Conservation (phyloP, 2,113 vertebrate genomes). For the Ramphastos sulfuratus region DNA sequence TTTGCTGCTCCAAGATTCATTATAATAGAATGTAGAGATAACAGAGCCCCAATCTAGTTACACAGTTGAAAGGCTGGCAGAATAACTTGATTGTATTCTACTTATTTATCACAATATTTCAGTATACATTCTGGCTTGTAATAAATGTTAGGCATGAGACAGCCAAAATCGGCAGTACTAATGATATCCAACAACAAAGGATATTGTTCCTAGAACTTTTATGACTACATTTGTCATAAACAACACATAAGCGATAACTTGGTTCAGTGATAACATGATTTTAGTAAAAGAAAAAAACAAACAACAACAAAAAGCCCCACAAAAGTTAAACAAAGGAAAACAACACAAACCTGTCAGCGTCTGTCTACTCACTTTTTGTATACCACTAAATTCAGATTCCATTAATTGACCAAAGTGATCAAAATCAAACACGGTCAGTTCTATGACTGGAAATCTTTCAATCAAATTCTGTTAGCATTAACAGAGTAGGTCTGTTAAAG, state of each 20-base stretch:
- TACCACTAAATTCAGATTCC: background rate
- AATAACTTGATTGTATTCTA: constrained; percentile 45
- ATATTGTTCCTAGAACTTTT: background rate
- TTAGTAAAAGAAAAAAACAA: background rate
- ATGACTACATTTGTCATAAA: background rate
- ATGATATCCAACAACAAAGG: constrained; percentile 4
- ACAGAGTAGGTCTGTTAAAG: background rate
- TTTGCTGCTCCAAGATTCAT: constrained; percentile 5
- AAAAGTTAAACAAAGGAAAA: too few species aligned
- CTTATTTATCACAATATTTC: constrained; percentile 24
- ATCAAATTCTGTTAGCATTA: background rate
- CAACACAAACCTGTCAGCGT: background rate
- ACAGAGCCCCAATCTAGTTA: constrained; percentile 17
- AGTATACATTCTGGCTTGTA: background rate
- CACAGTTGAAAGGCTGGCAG: background rate
- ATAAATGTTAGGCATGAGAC: background rate
- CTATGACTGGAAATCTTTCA: background rate
- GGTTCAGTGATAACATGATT: background rate
- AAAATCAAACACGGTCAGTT: background rate
- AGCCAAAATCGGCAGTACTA: background rate
- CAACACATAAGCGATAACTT: background rate
- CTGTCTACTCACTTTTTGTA: background rate
- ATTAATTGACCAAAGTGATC: background rate
- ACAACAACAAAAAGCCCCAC: too few species aligned
- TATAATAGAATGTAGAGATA: constrained; percentile 25